These are phyloP conservation scores for Leistus spinibarbis DNA, from an alignment of 2,888 invertebrate genomes.

Conservation along the genomic window DNA sequence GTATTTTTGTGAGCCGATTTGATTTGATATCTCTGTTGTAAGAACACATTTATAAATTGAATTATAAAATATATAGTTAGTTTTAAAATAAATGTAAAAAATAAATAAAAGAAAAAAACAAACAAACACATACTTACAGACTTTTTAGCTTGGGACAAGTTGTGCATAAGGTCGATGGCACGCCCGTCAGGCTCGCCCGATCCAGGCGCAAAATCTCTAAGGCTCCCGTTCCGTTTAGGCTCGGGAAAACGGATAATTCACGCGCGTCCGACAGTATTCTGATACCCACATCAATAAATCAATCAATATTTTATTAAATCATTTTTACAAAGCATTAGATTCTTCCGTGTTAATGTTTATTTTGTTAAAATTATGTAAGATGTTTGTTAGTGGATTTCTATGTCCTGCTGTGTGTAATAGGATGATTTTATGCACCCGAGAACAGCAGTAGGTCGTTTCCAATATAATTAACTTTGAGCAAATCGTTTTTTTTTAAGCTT, in stretches of 20 bases:
- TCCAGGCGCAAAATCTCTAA: constrained; percentile 83
- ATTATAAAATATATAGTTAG: background rate
- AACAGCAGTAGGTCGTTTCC: background rate
- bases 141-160: constrained; percentile 80
- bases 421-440: too few relatives aligned
- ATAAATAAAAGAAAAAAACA: constrained; percentile 9
- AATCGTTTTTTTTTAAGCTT: background rate
- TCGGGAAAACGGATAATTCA: constrained; percentile 79
- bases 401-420: too few relatives aligned
- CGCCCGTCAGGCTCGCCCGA: constrained; percentile 74
- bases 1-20: constrained; percentile 76
- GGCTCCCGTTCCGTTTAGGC: constrained; percentile 78
- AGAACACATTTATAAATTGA: too few relatives aligned
- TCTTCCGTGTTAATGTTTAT: background rate
- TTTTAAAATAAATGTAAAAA: background rate
- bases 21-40: constrained; percentile 81
- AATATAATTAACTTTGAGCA: background rate
- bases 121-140: constrained; percentile 71
- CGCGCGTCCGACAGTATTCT: constrained; percentile 88
- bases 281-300: constrained; percentile 45
- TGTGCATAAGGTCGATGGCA: constrained; percentile 77
- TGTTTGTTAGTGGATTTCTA: too few relatives aligned
- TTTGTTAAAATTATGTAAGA: too few relatives aligned
- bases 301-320: constrained; percentile 26
- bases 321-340: background rate